Percentiles rank a stretch among this genome's conserved stretches.
These are phyloP conservation scores for Peromyscus californicus DNA, from an alignment of 2,113 vertebrate species.

Conservation along the genomic window DNA sequence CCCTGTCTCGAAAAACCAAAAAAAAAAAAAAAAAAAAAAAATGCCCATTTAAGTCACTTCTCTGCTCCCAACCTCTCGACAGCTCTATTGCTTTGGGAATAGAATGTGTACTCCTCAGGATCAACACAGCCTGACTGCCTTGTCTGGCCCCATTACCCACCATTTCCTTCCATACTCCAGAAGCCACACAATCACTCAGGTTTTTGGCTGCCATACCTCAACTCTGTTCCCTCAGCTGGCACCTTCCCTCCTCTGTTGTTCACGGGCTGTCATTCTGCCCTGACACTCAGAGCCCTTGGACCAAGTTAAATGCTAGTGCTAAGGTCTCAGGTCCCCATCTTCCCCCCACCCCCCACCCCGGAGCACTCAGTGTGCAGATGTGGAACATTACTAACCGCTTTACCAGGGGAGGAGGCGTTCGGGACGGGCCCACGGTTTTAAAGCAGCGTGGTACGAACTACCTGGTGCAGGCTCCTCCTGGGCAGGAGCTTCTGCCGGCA, in stretches of 20 bases:
- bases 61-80: background rate
- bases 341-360: no score
- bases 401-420: background rate
- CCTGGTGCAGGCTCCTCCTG: constrained; percentile 87
- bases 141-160: background rate
- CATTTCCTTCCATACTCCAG: background rate
- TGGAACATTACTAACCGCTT: background rate
- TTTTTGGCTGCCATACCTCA: background rate
- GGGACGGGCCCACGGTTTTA: background rate
- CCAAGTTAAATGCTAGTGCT: background rate
- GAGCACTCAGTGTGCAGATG: background rate
- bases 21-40: no score
- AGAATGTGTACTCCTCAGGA: background rate
- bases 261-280: background rate
- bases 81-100: background rate
- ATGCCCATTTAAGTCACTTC: background rate
- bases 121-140: background rate
- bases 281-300: background rate
- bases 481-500: constrained; percentile 77
- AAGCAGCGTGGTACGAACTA: constrained; percentile 45
- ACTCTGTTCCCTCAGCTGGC: background rate
- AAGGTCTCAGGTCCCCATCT: background rate
- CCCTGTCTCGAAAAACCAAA: no score
- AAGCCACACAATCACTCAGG: background rate
- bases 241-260: background rate